A percentile compares a stretch with the other conserved stretches of the same genome.
Conservation (phyloP, 2,797 vertebrate genomes). For the Margarornis squamiger region DNA sequence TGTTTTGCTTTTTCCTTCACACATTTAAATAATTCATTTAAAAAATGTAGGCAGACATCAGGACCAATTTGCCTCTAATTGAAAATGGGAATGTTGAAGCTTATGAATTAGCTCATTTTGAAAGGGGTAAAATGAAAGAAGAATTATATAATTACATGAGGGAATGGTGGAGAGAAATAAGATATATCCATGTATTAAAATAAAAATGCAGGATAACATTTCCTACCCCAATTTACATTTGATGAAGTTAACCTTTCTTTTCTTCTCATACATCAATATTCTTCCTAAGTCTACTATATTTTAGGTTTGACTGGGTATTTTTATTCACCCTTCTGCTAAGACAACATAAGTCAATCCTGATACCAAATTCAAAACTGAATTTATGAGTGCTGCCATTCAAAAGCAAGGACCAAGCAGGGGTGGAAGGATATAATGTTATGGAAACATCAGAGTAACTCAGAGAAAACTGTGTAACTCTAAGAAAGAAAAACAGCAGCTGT, state of each 20-base stretch:
- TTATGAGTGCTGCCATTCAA: neutral
- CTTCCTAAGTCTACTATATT: neutral
- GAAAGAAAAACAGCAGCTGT: neutral
- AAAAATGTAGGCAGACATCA: neutral
- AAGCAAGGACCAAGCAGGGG: neutral
- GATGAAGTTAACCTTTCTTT: neutral
- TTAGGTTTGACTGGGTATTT: neutral
- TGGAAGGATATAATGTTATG: neutral
- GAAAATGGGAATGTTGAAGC: neutral
- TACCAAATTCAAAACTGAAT: neutral
- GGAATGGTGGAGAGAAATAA: neutral
- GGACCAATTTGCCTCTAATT: neutral
- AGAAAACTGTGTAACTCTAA: neutral
- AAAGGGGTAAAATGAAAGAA: neutral
- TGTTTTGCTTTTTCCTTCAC: neutral
- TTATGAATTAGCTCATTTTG: neutral
- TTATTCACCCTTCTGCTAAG: neutral
- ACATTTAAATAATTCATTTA: neutral
- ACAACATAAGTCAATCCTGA: neutral
- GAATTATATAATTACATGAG: neutral
- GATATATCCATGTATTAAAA: neutral
- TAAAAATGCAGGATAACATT: neutral
- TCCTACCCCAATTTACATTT: neutral
- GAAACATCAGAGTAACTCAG: slow-evolving; percentile 39
- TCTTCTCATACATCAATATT: neutral